These are phyloP conservation scores for Stenurella melanura DNA, from an alignment of 2,888 invertebrate species.

Conservation along the genomic window DNA sequence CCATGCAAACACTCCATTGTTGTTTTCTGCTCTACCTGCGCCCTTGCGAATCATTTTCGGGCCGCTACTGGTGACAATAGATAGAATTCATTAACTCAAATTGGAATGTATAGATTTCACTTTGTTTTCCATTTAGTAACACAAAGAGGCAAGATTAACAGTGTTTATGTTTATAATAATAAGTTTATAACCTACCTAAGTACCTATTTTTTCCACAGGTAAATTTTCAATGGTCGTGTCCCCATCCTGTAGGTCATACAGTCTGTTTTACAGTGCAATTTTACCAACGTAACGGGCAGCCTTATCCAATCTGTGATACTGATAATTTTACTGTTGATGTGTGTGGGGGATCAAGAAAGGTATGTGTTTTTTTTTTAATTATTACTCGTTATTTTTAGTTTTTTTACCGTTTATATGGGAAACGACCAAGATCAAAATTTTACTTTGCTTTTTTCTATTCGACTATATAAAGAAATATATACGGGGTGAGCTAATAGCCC, in stretches of 20 bases:
- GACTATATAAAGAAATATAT: no score
- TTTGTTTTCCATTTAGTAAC: conserved; percentile 16
- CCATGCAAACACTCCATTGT: no score
- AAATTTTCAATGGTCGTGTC: conserved; percentile 94
- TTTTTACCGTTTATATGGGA: no score
- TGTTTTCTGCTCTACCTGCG: neutral
- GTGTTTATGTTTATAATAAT: neutral
- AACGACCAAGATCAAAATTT: no score
- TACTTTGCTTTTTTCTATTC: no score
- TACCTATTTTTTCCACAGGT: conserved; percentile 73
- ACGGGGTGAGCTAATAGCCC: no score
- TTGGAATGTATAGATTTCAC: neutral
- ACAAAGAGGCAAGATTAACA: neutral
- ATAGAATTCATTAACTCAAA: neutral
- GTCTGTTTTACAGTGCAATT: conserved; percentile 94
- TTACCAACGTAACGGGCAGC: conserved; percentile 94
- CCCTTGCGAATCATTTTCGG: neutral
- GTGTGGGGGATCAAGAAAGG: conserved; percentile 88
- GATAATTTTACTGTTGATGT: conserved; percentile 93
- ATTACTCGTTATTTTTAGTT: neutral
- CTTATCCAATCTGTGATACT: conserved; percentile 95
- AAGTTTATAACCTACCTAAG: neutral
- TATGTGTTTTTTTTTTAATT: conserved; percentile 64
- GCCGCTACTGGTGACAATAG: neutral
- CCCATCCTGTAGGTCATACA: conserved; percentile 91